Evolutionary conservation across 2,888 invertebrate genomes (phyloP).

Genomic region (Thecocarcelia acutangulata): DNA sequence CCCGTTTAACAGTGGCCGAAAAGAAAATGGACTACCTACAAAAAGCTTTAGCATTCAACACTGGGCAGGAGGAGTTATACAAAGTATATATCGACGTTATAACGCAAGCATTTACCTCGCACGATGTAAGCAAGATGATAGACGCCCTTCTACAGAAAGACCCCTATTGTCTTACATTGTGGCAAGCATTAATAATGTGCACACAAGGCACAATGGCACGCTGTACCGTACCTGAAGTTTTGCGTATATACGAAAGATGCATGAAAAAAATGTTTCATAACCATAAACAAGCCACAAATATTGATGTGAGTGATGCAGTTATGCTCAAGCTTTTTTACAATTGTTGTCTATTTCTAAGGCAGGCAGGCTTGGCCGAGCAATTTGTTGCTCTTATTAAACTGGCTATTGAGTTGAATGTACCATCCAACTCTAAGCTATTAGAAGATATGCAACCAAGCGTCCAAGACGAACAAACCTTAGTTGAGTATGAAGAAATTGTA

Average conservation of each 20-base stretch:
- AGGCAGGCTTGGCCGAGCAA: conserved; percentile 88
- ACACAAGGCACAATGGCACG: conserved; percentile 84
- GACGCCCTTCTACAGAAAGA: conserved; percentile 75
- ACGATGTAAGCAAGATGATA: conserved; percentile 82
- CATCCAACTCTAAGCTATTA: conserved; percentile 78
- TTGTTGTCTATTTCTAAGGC: conserved; percentile 84
- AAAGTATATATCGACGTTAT: conserved; percentile 78
- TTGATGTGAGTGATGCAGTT: conserved; percentile 73
- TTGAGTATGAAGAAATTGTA: conserved; percentile 85
- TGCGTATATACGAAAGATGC: conserved; percentile 83
- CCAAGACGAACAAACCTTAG: conserved; percentile 77
- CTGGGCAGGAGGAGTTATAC: conserved; percentile 83
- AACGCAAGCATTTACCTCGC: conserved; percentile 83
- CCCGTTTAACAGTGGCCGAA: conserved; percentile 80
- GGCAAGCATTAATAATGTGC: conserved; percentile 79
- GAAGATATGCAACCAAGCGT: conserved; percentile 75
- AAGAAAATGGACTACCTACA: conserved; percentile 85
- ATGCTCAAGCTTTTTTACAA: conserved; percentile 82
- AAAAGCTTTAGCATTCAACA: conserved; percentile 84
- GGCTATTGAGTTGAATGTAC: conserved; percentile 86
- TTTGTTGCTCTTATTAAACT: conserved; percentile 88
- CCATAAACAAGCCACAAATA: conserved; percentile 41
- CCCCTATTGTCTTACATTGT: conserved; percentile 78
- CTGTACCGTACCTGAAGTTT: conserved; percentile 84
- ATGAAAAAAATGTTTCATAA: conserved; percentile 80